These are phyloP conservation scores for Drosophila pallidifrons DNA, from an alignment of 1,140 invertebrate species.

Conservation along the genomic window DNA sequence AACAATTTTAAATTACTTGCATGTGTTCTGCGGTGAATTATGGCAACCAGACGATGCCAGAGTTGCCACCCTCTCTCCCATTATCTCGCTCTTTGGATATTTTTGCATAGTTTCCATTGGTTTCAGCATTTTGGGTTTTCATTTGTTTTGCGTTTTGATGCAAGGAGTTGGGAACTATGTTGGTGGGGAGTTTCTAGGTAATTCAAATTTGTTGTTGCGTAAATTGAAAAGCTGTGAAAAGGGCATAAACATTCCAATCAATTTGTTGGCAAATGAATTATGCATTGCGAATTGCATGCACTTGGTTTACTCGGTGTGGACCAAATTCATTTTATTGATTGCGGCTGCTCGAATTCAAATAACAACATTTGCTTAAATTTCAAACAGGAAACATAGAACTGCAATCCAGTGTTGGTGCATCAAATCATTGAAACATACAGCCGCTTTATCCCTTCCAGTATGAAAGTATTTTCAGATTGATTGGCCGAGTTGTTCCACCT, in stretches of 20 bases:
- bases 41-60: conserved; percentile 27
- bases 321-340: conserved; percentile 29
- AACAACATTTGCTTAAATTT: conserved; percentile 17
- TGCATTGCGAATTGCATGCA: conserved; percentile 61
- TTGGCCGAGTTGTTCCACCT: too few relatives aligned
- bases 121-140: conserved; percentile 30
- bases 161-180: not conserved
- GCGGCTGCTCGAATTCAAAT: not conserved
- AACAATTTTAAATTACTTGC: conserved; percentile 60
- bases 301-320: conserved; percentile 24
- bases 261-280: conserved; percentile 72
- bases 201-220: conserved; percentile 70
- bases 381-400: not conserved
- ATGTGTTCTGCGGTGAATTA: conserved; percentile 57
- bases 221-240: conserved; percentile 65
- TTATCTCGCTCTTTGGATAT: conserved; percentile 30
- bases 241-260: conserved; percentile 70
- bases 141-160: conserved; percentile 5
- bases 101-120: conserved; percentile 68
- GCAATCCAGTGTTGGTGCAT: not conserved
- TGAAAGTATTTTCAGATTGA: too few relatives aligned
- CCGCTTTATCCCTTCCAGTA: too few relatives aligned
- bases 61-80: not conserved
- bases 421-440: not conserved
- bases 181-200: conserved; percentile 46